Evolutionary conservation across 2,797 vertebrate genomes (phyloP).

Genomic region (Mionectes olivaceus): DNA sequence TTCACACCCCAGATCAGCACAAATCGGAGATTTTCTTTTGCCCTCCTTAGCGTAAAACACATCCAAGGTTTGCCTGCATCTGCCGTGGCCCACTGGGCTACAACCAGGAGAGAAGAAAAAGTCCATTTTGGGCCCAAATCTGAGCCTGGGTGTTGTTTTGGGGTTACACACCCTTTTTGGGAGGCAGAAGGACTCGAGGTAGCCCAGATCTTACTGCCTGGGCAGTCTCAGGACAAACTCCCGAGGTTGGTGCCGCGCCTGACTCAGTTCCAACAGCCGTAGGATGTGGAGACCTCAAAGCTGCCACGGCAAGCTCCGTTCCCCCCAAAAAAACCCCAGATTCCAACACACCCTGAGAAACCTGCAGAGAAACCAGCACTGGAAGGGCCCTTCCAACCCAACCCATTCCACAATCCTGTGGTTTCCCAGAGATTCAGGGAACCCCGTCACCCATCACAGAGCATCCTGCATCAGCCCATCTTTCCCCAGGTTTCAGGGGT

Average conservation of each 20-base stretch:
- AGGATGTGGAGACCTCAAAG: neutral
- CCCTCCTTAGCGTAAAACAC: neutral
- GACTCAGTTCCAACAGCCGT: rapidly evolving
- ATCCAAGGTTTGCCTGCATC: neutral
- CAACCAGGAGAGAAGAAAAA: neutral
- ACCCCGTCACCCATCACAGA: neutral
- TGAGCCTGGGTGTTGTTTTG: neutral
- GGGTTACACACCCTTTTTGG: neutral
- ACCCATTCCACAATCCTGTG: neutral
- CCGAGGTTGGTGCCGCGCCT: neutral
- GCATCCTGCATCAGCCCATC: rapidly evolving
- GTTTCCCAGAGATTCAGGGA: neutral
- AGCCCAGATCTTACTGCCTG: neutral
- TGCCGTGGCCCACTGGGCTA: neutral
- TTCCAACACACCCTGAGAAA: neutral
- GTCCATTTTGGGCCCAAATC: neutral
- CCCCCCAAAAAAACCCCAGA: neutral
- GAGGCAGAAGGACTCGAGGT: neutral
- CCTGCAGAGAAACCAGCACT: neutral
- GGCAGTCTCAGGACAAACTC: neutral
- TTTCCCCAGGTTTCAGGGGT: neutral
- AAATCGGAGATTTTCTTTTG: neutral
- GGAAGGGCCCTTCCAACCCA: neutral
- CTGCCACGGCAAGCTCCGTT: neutral
- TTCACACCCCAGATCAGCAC: neutral